phyloP scores from a whole-genome alignment of 2,888 invertebrate species.

The Spisula solida region DNA sequence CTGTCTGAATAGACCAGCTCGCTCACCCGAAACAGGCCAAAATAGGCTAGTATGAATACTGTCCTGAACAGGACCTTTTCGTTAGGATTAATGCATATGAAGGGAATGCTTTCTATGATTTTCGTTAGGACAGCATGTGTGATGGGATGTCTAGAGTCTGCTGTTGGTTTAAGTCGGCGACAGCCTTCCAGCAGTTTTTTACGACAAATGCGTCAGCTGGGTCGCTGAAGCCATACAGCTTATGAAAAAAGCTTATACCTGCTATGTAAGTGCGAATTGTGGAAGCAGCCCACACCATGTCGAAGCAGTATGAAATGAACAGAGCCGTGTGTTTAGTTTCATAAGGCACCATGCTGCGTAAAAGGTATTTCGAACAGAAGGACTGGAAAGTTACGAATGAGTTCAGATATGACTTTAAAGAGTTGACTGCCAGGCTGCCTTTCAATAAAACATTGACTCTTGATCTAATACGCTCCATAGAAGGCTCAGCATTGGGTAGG shows the following conservation, averaged over 20 bases:
- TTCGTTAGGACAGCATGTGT: neutral
- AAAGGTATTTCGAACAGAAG: neutral
- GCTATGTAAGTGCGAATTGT: slow-evolving; percentile 12
- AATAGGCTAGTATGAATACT: too few relatives aligned
- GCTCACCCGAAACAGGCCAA: too few relatives aligned
- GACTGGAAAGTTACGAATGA: neutral
- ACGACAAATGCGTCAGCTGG: neutral
- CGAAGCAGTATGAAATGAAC: slow-evolving; percentile 16
- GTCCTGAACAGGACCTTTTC: too few relatives aligned
- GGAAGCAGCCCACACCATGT: neutral
- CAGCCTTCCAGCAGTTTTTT: slow-evolving; percentile 33
- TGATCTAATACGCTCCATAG: slow-evolving; percentile 31
- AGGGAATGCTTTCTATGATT: too few relatives aligned
- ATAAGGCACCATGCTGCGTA: neutral
- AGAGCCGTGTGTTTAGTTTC: neutral
- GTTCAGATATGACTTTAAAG: neutral
- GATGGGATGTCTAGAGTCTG: slow-evolving; percentile 6
- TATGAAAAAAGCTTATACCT: slow-evolving; percentile 12
- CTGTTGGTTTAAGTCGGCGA: neutral
- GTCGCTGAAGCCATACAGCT: neutral
- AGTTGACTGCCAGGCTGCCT: neutral
- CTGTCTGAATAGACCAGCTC: too few relatives aligned
- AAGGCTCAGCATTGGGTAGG: slow-evolving; percentile 10
- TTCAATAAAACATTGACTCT: neutral
- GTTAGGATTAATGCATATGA: too few relatives aligned